phyloP scores from a whole-genome alignment of 23 tunicate species.

The Trididemnum miniatum region DNA sequence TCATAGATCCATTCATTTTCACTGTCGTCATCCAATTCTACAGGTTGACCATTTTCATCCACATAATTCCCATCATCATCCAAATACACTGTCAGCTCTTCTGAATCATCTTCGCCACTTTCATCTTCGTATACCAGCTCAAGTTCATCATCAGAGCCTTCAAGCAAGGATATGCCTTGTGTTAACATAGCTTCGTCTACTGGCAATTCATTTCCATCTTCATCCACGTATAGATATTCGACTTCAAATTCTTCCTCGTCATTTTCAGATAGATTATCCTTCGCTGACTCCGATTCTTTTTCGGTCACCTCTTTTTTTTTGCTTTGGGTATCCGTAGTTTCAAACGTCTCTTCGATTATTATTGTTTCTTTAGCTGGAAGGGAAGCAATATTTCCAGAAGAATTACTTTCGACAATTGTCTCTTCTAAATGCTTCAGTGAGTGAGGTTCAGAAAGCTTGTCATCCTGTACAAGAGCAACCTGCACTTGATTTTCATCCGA shows the following conservation, averaged over 20 bases:
- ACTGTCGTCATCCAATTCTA: neutral
- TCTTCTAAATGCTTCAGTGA: no score
- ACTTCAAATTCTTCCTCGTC: neutral
- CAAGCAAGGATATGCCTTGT: neutral
- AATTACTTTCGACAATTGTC: no score
- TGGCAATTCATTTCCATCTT: neutral
- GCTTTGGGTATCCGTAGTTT: no score
- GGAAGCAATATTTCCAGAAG: no score
- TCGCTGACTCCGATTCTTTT: neutral
- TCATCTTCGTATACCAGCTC: neutral
- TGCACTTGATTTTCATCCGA: no score
- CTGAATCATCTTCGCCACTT: neutral
- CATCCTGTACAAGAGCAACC: no score
- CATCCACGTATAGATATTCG: neutral
- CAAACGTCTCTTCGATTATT: no score
- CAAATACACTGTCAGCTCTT: neutral
- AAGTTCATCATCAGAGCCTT: neutral
- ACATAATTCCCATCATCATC: constrained; percentile 7
- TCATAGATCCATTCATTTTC: neutral
- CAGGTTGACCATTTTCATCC: neutral
- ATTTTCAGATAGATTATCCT: neutral
- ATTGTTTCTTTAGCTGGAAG: no score
- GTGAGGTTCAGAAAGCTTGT: no score
- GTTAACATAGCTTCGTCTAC: neutral
- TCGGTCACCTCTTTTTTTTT: no score